Conservation (phyloP, 2,797 vertebrate species). For the Tapirus indicus region DNA sequence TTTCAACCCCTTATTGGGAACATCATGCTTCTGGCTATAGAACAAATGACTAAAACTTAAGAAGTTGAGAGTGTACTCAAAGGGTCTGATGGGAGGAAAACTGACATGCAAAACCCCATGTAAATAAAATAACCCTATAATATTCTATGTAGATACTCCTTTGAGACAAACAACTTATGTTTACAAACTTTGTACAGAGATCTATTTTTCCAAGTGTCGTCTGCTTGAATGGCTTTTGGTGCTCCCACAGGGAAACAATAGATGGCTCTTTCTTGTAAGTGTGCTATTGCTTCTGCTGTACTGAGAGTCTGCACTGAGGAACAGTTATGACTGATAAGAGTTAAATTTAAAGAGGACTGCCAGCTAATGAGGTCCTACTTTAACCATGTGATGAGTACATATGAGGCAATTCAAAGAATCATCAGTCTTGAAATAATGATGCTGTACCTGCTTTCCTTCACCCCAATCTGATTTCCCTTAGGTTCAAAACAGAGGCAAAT, state of each 20-base stretch:
- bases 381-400: not conserved
- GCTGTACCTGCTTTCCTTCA: not conserved
- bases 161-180: constrained; percentile 39
- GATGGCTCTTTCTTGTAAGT: not conserved
- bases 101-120: not conserved
- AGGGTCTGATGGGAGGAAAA: not conserved
- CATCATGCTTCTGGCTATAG: not conserved
- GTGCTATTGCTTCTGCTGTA: not conserved
- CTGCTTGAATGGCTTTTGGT: constrained; percentile 42
- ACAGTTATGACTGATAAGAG: constrained; percentile 13
- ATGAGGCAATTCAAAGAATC: not conserved
- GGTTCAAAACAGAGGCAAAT: not conserved
- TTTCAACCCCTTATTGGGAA: not conserved
- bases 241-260: not conserved
- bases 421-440: constrained; percentile 31
- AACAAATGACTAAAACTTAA: constrained; percentile 10
- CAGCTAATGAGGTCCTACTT: not conserved
- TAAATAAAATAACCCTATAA: constrained; percentile 55
- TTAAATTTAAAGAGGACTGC: not conserved
- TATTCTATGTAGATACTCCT: not conserved
- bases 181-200: not conserved
- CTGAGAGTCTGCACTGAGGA: not conserved
- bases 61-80: not conserved
- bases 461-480: constrained; percentile 7
- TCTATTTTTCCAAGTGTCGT: constrained; percentile 15